Conservation (phyloP, 2,888 invertebrate species). For the Euphydryas editha region DNA sequence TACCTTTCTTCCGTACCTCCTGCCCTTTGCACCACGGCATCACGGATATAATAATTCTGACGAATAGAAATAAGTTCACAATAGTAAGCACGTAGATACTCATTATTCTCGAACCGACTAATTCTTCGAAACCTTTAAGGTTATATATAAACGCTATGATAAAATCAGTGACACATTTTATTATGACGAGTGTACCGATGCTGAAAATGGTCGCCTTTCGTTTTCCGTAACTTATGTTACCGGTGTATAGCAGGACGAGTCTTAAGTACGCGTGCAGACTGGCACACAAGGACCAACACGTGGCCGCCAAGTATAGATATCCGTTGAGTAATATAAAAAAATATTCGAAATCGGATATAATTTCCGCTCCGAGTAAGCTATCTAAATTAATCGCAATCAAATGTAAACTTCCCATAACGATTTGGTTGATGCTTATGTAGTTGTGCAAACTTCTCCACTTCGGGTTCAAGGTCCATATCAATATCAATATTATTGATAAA, state of each 20-base stretch:
- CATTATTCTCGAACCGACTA: background rate
- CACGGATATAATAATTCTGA: slow-evolving; percentile 29
- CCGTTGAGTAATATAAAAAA: slow-evolving; percentile 15
- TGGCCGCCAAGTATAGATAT: slow-evolving; percentile 27
- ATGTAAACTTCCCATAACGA: slow-evolving; percentile 37
- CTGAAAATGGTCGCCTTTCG: slow-evolving; percentile 30
- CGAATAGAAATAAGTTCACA: slow-evolving; percentile 32
- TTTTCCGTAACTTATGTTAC: slow-evolving; percentile 36
- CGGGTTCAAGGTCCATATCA: slow-evolving; percentile 38
- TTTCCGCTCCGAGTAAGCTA: background rate
- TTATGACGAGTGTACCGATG: slow-evolving; percentile 22
- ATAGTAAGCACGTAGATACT: slow-evolving; percentile 24
- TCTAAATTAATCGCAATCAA: slow-evolving; percentile 21
- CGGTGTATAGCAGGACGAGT: slow-evolving; percentile 38
- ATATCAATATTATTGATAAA: slow-evolving; percentile 35
- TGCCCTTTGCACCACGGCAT: slow-evolving; percentile 18
- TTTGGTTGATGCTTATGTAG: slow-evolving; percentile 41
- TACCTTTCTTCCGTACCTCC: background rate
- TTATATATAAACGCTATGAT: slow-evolving; percentile 23
- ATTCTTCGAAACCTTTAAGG: background rate
- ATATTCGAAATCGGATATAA: background rate
- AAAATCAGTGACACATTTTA: slow-evolving; percentile 25
- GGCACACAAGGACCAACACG: slow-evolving; percentile 41
- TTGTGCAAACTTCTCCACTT: slow-evolving; percentile 43
- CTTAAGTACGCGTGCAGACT: slow-evolving; percentile 36